phyloP scores from a whole-genome alignment of 2,113 vertebrate species.

The Notarius quadriscutis region DNA sequence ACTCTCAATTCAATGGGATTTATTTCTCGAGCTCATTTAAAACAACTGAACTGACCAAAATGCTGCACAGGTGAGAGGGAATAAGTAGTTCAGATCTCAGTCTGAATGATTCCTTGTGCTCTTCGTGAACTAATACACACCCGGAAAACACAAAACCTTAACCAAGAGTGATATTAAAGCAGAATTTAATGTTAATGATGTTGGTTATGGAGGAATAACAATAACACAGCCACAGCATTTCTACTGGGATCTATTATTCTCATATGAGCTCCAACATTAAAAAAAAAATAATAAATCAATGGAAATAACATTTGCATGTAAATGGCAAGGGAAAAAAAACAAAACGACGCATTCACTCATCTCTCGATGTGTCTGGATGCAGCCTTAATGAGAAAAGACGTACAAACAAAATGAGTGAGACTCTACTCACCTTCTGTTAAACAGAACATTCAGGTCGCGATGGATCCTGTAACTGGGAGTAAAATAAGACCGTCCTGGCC shows the following conservation, averaged over 20 bases:
- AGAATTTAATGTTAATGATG: not conserved
- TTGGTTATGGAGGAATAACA: not conserved
- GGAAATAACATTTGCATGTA: not conserved
- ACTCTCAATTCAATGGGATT: not conserved
- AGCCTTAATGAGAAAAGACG: not conserved
- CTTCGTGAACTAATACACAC: not conserved
- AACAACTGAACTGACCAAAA: not conserved
- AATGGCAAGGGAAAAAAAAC: not conserved
- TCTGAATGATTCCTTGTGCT: not conserved
- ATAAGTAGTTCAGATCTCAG: too few species aligned
- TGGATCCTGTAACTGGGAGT: conserved; percentile 26
- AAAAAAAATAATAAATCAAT: not conserved
- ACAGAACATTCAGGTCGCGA: not conserved
- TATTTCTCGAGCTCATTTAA: not conserved
- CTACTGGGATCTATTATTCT: not conserved
- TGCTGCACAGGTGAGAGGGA: not conserved
- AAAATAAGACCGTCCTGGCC: conserved; percentile 36
- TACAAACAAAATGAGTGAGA: not conserved
- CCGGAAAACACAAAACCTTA: not conserved
- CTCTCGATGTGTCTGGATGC: not conserved
- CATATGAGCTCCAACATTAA: not conserved
- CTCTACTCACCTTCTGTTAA: conserved; percentile 47
- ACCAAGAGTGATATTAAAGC: not conserved
- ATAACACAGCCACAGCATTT: not conserved
- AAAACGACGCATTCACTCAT: not conserved